Conservation (phyloP, 1,140 invertebrate species). For the Rhopalosiphum padi region DNA sequence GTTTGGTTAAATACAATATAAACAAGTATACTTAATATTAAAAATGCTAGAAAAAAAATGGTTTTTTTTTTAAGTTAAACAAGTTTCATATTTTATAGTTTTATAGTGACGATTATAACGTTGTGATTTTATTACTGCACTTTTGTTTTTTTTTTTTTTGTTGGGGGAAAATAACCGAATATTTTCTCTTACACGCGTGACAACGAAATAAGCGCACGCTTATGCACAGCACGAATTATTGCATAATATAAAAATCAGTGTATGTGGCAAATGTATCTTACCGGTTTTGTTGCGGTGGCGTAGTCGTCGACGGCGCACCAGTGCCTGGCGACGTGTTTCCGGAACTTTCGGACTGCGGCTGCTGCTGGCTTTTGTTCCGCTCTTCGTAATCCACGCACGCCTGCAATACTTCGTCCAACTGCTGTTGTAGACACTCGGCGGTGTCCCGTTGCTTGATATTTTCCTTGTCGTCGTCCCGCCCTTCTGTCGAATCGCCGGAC, state of each 20-base stretch:
- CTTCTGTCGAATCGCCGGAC: background rate
- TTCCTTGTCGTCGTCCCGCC: constrained; percentile 10
- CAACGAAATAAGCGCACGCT: background rate
- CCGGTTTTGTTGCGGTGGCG: constrained; percentile 26
- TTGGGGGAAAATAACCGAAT: no score
- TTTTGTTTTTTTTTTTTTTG: background rate
- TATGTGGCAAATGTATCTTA: background rate
- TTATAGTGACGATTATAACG: no score
- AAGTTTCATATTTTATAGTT: background rate
- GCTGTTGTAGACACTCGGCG: background rate
- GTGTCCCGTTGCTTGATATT: constrained; percentile 23
- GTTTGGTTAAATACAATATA: background rate
- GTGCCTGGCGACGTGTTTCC: background rate
- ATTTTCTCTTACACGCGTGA: background rate
- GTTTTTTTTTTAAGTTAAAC: background rate
- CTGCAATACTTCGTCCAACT: constrained; percentile 21
- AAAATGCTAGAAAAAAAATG: background rate
- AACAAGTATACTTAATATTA: background rate
- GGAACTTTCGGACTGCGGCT: background rate
- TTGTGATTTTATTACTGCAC: background rate
- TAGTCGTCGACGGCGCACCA: background rate
- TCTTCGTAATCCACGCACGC: constrained; percentile 36
- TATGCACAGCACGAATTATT: background rate
- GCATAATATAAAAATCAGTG: background rate
- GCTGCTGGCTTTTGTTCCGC: background rate